Evolutionary conservation across 2,797 vertebrate species (phyloP).

Genomic region (Monodelphis domestica): DNA sequence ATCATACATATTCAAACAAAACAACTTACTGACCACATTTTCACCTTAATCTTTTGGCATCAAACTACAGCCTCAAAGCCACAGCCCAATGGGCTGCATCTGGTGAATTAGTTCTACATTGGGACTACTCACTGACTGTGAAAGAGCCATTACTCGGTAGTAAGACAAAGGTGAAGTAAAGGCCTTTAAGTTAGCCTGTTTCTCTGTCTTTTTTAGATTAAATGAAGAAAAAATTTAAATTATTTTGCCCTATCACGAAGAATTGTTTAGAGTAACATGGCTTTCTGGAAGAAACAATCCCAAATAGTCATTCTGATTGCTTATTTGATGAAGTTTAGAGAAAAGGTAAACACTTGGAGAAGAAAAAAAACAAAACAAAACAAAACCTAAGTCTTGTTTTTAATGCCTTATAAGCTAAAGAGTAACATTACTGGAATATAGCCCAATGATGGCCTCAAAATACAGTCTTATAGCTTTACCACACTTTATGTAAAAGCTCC

Average conservation of each 20-base stretch:
- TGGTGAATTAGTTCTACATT: slow-evolving; percentile 24
- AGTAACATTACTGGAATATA: slow-evolving; percentile 38
- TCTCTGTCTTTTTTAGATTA: slow-evolving; percentile 46
- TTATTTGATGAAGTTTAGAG: slow-evolving; percentile 20
- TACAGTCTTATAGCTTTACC: neutral
- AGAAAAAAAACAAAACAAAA: slow-evolving; percentile 22
- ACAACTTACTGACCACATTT: neutral
- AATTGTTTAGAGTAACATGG: neutral
- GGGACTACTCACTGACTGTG: neutral
- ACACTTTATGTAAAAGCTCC: neutral
- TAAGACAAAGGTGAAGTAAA: slow-evolving; percentile 40
- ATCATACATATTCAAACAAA: neutral
- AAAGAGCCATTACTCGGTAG: neutral
- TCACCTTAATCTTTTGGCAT: slow-evolving; percentile 11
- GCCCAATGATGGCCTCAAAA: neutral
- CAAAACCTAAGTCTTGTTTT: neutral
- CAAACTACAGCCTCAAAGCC: slow-evolving; percentile 1
- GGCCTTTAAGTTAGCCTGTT: slow-evolving; percentile 42
- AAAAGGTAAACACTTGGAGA: slow-evolving; percentile 1
- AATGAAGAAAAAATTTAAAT: slow-evolving; percentile 30
- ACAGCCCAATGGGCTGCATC: neutral
- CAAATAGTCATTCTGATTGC: neutral
- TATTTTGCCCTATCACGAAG: neutral
- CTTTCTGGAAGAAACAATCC: neutral
- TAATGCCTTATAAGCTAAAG: slow-evolving; percentile 7